Percentiles rank a stretch among this genome's conserved stretches.
Conservation (phyloP, 2,888 invertebrate species). For the Nycteola revayana region DNA sequence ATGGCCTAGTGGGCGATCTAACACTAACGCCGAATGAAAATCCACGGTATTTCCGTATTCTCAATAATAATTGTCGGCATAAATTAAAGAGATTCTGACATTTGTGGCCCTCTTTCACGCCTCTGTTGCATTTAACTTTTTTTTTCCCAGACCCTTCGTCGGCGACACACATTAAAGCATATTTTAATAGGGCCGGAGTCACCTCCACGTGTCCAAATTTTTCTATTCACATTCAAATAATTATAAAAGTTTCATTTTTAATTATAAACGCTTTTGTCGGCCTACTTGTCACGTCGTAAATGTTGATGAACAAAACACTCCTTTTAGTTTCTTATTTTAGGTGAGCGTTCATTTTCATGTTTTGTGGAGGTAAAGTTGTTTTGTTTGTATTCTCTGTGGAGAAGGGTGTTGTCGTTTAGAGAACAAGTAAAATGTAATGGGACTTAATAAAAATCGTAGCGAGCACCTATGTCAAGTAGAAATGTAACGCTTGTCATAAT, state of each 20-base stretch:
- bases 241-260: conserved; percentile 69
- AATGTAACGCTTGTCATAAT: no score
- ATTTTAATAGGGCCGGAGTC: conserved; percentile 43
- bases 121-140: conserved; percentile 33
- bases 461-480: no score
- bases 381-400: conserved; percentile 13
- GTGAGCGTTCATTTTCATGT: conserved; percentile 22
- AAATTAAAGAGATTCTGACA: conserved; percentile 59
- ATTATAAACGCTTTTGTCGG: conserved; percentile 64
- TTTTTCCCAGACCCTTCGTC: conserved; percentile 28
- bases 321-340: conserved; percentile 9
- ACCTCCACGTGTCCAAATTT: conserved; percentile 33
- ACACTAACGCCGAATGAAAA: conserved; percentile 46
- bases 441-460: no score
- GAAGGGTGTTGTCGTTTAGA: conserved; percentile 7
- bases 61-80: conserved; percentile 51
- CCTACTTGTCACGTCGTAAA: conserved; percentile 45
- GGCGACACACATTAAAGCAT: conserved; percentile 35
- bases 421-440: background rate
- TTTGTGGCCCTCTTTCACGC: conserved; percentile 51
- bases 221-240: conserved; percentile 50
- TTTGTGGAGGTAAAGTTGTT: conserved; percentile 15
- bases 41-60: conserved; percentile 51
- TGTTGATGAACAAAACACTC: conserved; percentile 20
- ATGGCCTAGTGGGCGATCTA: conserved; percentile 40